Evolutionary conservation across 1,140 invertebrate genomes (phyloP).

Genomic region (Phenacoccus solenopsis): DNA sequence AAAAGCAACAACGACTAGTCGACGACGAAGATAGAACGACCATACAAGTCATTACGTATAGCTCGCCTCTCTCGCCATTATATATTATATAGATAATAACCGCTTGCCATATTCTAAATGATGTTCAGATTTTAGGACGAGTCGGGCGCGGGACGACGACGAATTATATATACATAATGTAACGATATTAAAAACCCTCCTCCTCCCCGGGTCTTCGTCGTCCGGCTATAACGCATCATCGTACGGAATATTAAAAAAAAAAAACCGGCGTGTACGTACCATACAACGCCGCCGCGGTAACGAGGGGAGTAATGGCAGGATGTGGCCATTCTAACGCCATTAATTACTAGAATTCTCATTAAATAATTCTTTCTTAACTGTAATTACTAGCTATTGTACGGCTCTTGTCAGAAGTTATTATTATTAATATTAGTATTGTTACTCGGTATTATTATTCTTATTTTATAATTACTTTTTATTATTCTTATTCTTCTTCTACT

Average conservation of each 20-base stretch:
- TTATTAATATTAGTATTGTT: conserved; percentile 18
- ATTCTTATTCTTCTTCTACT: not conserved
- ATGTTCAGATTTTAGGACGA: not conserved
- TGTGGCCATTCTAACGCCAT: conserved; percentile 17
- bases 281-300: not conserved
- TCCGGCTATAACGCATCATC: not conserved
- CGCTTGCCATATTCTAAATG: conserved; percentile 9
- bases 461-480: conserved; percentile 15
- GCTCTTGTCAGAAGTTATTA: conserved; percentile 16
- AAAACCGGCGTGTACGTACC: not conserved
- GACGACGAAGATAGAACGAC: not conserved
- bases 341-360: conserved; percentile 18
- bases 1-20: not conserved
- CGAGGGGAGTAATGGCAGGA: conserved; percentile 12
- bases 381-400: conserved; percentile 17
- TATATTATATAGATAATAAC: conserved; percentile 13
- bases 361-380: conserved; percentile 18
- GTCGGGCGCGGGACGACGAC: not conserved
- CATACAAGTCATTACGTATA: not conserved
- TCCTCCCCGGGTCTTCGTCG: too few relatives aligned
- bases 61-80: not conserved
- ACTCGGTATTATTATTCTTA: conserved; percentile 17
- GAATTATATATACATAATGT: conserved; percentile 7
- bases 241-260: not conserved
- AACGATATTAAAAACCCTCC: conserved; percentile 5